Base-by-base conservation (phyloP, 2,888 invertebrate genomes). In the Acrobasis consociella region DNA sequence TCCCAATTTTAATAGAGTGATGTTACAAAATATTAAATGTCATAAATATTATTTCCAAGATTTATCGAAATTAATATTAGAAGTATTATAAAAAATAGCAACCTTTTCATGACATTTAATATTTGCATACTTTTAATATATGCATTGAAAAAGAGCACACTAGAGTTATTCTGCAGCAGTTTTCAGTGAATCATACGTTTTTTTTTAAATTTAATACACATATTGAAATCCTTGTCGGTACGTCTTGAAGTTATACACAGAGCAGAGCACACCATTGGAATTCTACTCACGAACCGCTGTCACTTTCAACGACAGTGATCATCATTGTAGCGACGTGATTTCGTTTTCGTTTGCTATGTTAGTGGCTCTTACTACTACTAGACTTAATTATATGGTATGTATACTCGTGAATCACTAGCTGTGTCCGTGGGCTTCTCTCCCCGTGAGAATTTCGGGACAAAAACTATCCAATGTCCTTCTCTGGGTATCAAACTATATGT, bases 241-340 rank as follows among this genome's bases (percentile, higher is more conserved):
- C 5, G 46, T 11, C 46, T 7, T n/a, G n/a, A 5, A 46, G 42
- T 10, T 10, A 46, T 46, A 46, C 7, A n/a, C n/a, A n/a, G n/a
- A 2, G n/a, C n/a, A 46, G 46, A 70, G 68, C 68, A 68, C 70
- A 68, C 70, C 67, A 72, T 86, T 81, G 72, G 67, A 65, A 86
- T 72, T 77, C 89, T 37, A 72, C 78, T 83, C 89, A 88, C 88
- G 85, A 71, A 78, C 60, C 72, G 76, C 84, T 86, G 80, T 89
- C 89, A 85, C 89, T 91, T 89, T 91, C 86, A 77, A 83, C 82
- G 74, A 74, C 74, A 77, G 73, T 70, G 75, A 77, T 76, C 76
- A 74, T 74, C 76, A 74, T 76, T 74, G 79, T 82, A 78, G 76
- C 75, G 71, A 37, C 66, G 80, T 83, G 82, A 86, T 87, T 85